Percentiles rank a stretch among this genome's conserved stretches.
Evolutionary conservation across 2,797 vertebrate species (phyloP).

Genomic region (Geotria australis): DNA sequence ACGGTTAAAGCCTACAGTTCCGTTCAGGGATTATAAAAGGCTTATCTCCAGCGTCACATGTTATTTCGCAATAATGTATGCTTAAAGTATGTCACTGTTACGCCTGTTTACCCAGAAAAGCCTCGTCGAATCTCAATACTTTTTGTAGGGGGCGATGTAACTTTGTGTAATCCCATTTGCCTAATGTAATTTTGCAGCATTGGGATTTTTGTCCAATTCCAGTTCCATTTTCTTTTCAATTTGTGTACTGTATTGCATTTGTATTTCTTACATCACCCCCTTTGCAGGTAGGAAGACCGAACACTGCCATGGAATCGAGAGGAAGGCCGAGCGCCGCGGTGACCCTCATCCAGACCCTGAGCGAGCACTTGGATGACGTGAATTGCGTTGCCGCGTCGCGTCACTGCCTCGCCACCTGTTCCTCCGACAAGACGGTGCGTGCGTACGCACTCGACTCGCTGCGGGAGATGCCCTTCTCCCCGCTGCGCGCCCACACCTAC

Average conservation of each 20-base stretch:
- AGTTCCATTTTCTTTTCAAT: conserved; percentile 4
- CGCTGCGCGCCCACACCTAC: conserved; percentile 41
- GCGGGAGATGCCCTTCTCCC: conserved; percentile 37
- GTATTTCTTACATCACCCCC: neutral
- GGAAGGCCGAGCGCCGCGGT: conserved; percentile 15
- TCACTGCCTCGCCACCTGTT: conserved; percentile 46
- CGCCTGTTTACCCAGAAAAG: no score
- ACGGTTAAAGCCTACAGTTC: no score
- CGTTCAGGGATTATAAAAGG: no score
- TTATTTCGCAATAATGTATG: no score
- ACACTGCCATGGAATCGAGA: conserved; percentile 1
- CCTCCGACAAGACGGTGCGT: conserved; percentile 53
- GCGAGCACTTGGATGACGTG: conserved; percentile 47
- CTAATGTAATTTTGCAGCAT: conserved; percentile 16
- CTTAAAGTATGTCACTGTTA: no score
- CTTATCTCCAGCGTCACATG: no score
- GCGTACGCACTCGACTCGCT: conserved; percentile 31
- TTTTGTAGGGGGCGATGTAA: no score
- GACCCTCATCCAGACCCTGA: conserved; percentile 35
- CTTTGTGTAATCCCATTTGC: no score
- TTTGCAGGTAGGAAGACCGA: neutral
- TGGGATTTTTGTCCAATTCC: conserved; percentile 11
- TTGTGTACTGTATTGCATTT: neutral
- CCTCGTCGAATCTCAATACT: no score
- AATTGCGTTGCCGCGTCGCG: conserved; percentile 51